Evolutionary conservation across 2,888 invertebrate genomes (phyloP), one percentile per base, ranked within the genome.

Genomic region (Nymphalis polychloros): DNA sequence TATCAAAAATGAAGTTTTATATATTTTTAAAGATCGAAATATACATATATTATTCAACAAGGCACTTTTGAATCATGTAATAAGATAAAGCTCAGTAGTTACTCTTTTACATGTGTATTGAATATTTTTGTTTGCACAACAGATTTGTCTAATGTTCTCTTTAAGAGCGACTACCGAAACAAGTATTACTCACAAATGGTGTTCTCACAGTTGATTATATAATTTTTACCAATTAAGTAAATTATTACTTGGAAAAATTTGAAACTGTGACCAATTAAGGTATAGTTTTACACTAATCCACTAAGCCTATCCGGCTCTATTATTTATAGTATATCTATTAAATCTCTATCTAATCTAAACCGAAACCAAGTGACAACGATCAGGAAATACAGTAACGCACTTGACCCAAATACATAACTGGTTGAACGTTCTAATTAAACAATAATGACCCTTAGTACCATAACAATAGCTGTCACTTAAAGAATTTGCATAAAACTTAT

Each of bases 381-480:
- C 67, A 75, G 75, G 75, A 75, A 72, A 67, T 65, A 62, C 67
- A 70, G 62, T 71, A 73, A 68, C 75, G 75, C 74, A 71, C 76
- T 76, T 75, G 76, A 73, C 76, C 73, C 57, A 59, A 69, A 67
- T 73, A 64, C 5, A 7, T 41, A 47, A 71, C 73, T 68, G 68
- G 72, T 73, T 71, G 20, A 66, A 59, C 67, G 69, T 67, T 74
- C 71, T 63, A 73, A 74, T 73, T 72, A 70, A 61, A 68, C 53
- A 47, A 67, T 66, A 70, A 61, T 64, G 57, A 67, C 67, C 67
- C 67, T 67, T 69, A 66, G 50, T 59, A 31, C 23, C 65, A 66
- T 68, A 64, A 74, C 73, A 74, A 74, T 73, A 59, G 64, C 57
- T 64, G 61, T 52, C 63, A 64, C 68, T 63, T 63, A 63, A 27